Evolutionary conservation across 1,140 invertebrate genomes (phyloP).

Genomic region (Heliconius congener): DNA sequence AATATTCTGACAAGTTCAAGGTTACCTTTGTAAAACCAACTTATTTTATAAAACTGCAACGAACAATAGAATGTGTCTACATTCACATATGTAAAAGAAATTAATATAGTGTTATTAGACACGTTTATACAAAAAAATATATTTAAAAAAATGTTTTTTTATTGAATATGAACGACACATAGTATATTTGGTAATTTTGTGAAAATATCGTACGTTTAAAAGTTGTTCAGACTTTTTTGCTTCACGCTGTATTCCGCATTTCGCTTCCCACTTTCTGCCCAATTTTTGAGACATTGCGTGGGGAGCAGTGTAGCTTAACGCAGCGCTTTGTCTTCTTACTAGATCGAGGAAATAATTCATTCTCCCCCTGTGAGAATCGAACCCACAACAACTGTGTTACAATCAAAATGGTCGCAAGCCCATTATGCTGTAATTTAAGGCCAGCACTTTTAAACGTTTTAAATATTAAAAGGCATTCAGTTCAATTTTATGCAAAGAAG

Average conservation of each 20-base stretch:
- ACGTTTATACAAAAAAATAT: no score
- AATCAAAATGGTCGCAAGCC: background rate
- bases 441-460: no score
- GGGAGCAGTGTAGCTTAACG: background rate
- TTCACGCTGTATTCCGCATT: no score
- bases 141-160: no score
- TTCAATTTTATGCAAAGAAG: no score
- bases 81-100: background rate
- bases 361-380: background rate
- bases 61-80: background rate
- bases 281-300: background rate
- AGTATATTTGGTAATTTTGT: no score
- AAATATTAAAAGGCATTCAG: no score
- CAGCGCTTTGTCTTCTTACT: background rate
- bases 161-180: no score
- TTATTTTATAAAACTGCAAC: background rate
- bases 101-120: background rate
- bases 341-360: no score
- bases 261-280: background rate
- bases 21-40: background rate
- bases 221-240: no score
- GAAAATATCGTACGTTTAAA: no score
- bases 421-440: no score
- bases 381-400: background rate
- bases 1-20: constrained; percentile 8